phyloP scores from a whole-genome alignment of 2,113 vertebrate genomes.

The Hippocampus barbouri region DNA sequence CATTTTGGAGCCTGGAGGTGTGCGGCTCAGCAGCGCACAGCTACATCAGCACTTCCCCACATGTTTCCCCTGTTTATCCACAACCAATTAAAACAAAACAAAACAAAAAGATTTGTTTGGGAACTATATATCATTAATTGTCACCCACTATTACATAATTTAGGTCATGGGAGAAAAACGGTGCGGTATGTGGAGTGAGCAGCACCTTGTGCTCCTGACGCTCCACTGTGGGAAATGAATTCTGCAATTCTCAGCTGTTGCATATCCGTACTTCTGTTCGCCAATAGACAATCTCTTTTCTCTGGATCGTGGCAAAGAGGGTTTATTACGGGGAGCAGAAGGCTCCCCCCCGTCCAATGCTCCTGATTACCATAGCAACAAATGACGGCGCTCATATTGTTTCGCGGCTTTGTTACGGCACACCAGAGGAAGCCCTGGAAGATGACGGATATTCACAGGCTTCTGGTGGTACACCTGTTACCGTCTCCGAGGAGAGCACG shows the following conservation, averaged over 20 bases:
- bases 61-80: slow-evolving; percentile 3
- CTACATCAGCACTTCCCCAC: slow-evolving; percentile 31
- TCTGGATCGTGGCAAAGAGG: slow-evolving; percentile 18
- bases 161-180: slow-evolving; percentile 46
- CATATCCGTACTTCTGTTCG: slow-evolving; percentile 19
- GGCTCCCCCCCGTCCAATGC: slow-evolving; percentile 12
- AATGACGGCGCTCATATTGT: slow-evolving; percentile 42
- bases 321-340: slow-evolving; percentile 11
- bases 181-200: slow-evolving; percentile 24
- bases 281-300: slow-evolving; percentile 19
- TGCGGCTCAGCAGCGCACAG: slow-evolving; percentile 5
- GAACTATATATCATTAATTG: no score
- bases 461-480: slow-evolving; percentile 58
- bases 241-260: slow-evolving; percentile 46
- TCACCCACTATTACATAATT: slow-evolving; percentile 9
- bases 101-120: background rate
- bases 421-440: slow-evolving; percentile 48
- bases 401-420: slow-evolving; percentile 47
- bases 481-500: slow-evolving; percentile 45
- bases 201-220: slow-evolving; percentile 18
- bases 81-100: background rate
- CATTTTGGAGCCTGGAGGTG: slow-evolving; percentile 47
- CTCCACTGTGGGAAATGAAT: slow-evolving; percentile 34
- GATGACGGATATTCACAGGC: slow-evolving; percentile 45
- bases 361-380: slow-evolving; percentile 63